Percentiles rank a stretch among this genome's conserved stretches.
phyloP scores from a whole-genome alignment of 2,797 vertebrate species.

The Silurus lanzhouensis region DNA sequence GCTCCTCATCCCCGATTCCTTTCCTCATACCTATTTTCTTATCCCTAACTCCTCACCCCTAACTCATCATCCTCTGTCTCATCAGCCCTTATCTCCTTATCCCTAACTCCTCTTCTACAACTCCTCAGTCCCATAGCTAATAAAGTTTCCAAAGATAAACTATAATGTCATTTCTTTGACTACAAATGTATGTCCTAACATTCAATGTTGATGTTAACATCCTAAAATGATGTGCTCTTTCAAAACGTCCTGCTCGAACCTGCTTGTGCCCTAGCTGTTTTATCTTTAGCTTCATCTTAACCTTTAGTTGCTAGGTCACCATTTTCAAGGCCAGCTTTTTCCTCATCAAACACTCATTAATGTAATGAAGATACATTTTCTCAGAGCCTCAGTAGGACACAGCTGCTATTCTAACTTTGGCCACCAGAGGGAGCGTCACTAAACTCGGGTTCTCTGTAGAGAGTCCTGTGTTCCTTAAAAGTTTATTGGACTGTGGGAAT shows the following conservation, averaged over 20 bases:
- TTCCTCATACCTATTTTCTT: too few relatives aligned
- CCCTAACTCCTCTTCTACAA: neutral
- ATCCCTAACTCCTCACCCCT: too few relatives aligned
- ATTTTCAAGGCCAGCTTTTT: neutral
- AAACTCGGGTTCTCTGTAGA: neutral
- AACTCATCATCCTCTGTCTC: neutral
- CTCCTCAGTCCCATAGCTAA: neutral
- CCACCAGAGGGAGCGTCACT: neutral
- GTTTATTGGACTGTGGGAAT: neutral
- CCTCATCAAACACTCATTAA: neutral
- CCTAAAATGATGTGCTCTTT: neutral
- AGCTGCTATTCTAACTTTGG: neutral
- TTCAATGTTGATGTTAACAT: neutral
- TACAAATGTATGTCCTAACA: neutral
- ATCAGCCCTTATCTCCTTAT: neutral
- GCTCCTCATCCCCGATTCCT: too few relatives aligned
- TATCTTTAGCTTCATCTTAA: neutral
- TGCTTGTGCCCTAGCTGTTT: neutral
- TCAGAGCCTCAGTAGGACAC: neutral
- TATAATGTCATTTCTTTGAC: neutral
- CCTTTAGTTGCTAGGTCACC: neutral
- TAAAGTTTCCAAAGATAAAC: neutral
- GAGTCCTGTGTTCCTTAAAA: neutral
- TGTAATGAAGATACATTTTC: neutral
- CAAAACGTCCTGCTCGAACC: neutral